Conservation (phyloP, 2,888 invertebrate species). For the Barypeithes pellucidus region DNA sequence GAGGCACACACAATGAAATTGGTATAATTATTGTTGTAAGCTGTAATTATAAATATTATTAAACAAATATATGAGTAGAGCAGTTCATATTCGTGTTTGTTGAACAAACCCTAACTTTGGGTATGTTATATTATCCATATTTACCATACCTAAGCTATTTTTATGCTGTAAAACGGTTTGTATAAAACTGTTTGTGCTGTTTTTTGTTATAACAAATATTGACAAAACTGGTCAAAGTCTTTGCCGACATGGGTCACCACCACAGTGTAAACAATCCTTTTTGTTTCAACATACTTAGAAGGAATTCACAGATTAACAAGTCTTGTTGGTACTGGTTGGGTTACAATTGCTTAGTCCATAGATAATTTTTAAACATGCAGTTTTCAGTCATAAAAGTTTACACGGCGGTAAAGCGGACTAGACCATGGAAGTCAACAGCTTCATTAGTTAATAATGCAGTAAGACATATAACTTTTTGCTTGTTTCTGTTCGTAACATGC, state of each 20-base stretch:
- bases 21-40: too few relatives aligned
- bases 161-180: background rate
- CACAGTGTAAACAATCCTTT: slow-evolving; percentile 23
- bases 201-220: background rate
- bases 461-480: too few relatives aligned
- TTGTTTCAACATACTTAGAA: slow-evolving; percentile 18
- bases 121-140: slow-evolving; percentile 11
- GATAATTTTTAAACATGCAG: background rate
- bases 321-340: slow-evolving; percentile 19
- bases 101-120: too few relatives aligned
- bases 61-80: too few relatives aligned
- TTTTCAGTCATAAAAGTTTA: background rate
- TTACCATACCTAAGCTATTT: slow-evolving; percentile 2
- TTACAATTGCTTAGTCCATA: slow-evolving; percentile 7
- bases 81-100: too few relatives aligned
- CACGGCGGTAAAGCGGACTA: background rate
- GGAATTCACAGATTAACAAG: slow-evolving; percentile 8
- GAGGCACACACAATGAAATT: too few relatives aligned
- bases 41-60: too few relatives aligned
- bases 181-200: slow-evolving; percentile 1
- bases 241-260: slow-evolving; percentile 23
- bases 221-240: slow-evolving; percentile 25
- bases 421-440: background rate
- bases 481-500: too few relatives aligned
- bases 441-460: slow-evolving; percentile 8